Conservation (phyloP, 1,140 invertebrate species). For the Arctopsyche grandis region DNA sequence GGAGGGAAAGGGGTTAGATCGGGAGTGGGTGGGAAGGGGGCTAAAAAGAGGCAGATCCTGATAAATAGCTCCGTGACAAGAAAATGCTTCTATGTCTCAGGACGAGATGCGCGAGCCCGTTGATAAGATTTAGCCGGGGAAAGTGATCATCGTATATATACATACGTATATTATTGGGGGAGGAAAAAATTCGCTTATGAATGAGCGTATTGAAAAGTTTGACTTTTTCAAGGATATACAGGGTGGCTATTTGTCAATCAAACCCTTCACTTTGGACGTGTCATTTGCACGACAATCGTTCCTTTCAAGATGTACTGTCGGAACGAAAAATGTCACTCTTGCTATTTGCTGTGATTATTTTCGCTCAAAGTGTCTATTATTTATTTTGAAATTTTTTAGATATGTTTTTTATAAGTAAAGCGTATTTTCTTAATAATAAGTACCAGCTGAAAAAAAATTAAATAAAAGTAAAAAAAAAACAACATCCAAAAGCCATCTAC, state of each 20-base stretch:
- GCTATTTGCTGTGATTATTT: too few species aligned
- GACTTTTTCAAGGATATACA: background rate
- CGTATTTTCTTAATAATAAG: too few species aligned
- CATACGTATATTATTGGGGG: background rate
- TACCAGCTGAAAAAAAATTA: too few species aligned
- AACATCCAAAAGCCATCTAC: too few species aligned
- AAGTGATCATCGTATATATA: slow-evolving; percentile 26
- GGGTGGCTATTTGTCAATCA: background rate
- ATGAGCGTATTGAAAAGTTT: background rate
- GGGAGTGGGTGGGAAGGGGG: background rate
- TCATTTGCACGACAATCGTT: too few species aligned
- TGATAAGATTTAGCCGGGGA: slow-evolving; percentile 30
- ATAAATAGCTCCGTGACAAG: slow-evolving; percentile 51
- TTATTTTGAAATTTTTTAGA: too few species aligned
- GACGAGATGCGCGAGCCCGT: slow-evolving; percentile 9
- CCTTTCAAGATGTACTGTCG: too few species aligned
- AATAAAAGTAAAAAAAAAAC: too few species aligned
- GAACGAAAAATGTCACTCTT: too few species aligned
- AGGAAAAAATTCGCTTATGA: background rate
- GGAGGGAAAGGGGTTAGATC: background rate
- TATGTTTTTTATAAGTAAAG: too few species aligned
- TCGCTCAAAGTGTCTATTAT: too few species aligned
- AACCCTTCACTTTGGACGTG: background rate
- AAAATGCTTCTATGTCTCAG: slow-evolving; percentile 51
- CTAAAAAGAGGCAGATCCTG: slow-evolving; percentile 36